Conservation (phyloP, 2,113 vertebrate genomes). For the Dunckerocampus dactyliophorus region DNA sequence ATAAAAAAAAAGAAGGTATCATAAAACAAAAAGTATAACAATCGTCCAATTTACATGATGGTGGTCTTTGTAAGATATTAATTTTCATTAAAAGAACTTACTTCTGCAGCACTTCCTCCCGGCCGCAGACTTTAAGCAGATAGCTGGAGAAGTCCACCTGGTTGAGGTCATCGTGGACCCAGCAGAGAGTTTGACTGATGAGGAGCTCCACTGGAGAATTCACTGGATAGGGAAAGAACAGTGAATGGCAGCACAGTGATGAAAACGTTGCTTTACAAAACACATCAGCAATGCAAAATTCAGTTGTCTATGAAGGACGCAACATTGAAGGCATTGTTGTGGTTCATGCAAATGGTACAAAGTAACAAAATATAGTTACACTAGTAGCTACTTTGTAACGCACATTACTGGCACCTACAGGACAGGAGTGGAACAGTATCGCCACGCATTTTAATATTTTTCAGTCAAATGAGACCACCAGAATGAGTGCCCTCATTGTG, state of each 20-base stretch:
- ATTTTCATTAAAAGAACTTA: conserved; percentile 69
- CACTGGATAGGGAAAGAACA: conserved; percentile 67
- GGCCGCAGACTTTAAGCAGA: conserved; percentile 94
- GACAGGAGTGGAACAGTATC: background rate
- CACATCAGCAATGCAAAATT: background rate
- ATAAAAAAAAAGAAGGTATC: background rate
- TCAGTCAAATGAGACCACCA: background rate
- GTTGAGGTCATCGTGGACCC: conserved; percentile 96
- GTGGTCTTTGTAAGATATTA: no score
- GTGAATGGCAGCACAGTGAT: background rate
- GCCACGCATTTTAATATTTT: no score
- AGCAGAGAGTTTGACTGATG: conserved; percentile 97
- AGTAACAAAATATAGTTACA: background rate
- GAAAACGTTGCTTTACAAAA: background rate
- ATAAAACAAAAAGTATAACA: conserved; percentile 5
- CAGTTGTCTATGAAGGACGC: background rate
- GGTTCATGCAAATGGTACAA: no score
- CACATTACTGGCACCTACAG: background rate
- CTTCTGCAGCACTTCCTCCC: conserved; percentile 95
- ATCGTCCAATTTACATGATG: no score
- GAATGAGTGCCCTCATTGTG: background rate
- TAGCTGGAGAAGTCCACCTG: conserved; percentile 92
- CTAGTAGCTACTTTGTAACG: background rate
- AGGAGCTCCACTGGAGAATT: conserved; percentile 94
- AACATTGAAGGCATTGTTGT: background rate